phyloP scores from a whole-genome alignment of 2,888 invertebrate species.

The Eristalis tenax region DNA sequence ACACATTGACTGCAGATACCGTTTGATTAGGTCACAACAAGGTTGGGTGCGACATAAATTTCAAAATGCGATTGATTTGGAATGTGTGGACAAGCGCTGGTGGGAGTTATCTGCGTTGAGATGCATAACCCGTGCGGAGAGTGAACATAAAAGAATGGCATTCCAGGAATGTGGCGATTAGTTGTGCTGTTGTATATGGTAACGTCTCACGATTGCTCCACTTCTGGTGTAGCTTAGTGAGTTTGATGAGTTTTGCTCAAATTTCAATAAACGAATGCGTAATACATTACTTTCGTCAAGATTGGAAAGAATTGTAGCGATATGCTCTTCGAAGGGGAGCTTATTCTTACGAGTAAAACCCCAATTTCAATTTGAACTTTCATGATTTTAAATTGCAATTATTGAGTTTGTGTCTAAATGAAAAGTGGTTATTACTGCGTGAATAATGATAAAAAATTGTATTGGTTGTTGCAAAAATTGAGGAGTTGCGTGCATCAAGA shows the following conservation, averaged over 20 bases:
- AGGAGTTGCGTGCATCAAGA: too few species aligned
- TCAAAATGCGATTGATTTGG: not conserved
- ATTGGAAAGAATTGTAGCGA: too few species aligned
- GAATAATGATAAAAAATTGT: too few species aligned
- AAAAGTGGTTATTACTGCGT: too few species aligned
- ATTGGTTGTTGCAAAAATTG: too few species aligned
- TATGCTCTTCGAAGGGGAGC: too few species aligned
- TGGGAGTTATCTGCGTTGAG: not conserved
- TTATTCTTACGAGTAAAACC: too few species aligned
- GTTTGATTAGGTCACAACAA: conserved; percentile 26
- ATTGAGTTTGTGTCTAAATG: too few species aligned
- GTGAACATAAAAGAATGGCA: not conserved
- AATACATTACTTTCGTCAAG: too few species aligned
- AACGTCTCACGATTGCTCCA: not conserved
- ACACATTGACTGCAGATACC: not conserved
- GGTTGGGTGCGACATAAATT: conserved; percentile 8
- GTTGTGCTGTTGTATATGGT: not conserved
- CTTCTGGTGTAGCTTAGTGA: not conserved
- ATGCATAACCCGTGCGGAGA: not conserved
- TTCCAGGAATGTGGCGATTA: not conserved
- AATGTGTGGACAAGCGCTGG: not conserved
- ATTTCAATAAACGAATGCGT: too few species aligned
- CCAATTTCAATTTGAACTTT: too few species aligned
- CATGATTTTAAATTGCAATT: too few species aligned
- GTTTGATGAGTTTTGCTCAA: not conserved